These are phyloP conservation scores for Melikaiella ostensackeni DNA, from an alignment of 2,888 invertebrate species.

Conservation along the genomic window DNA sequence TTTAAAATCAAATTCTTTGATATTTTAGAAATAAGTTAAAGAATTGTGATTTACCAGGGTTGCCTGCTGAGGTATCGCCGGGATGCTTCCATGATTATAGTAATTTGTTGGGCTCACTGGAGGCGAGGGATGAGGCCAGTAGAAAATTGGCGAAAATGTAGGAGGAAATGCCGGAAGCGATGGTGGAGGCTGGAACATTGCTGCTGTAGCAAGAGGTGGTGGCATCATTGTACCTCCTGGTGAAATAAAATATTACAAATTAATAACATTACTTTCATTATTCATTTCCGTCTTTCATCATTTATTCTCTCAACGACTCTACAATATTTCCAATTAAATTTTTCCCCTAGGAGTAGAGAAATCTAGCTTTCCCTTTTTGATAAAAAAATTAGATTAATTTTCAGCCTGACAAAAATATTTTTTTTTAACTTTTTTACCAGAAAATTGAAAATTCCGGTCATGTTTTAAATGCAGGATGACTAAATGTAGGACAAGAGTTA, in stretches of 20 bases:
- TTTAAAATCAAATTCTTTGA: not conserved
- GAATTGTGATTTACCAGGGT: constrained; percentile 59
- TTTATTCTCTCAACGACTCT: not conserved
- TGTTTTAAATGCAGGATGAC: constrained; percentile 59
- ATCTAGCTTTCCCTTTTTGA: not conserved
- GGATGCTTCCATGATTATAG: constrained; percentile 81
- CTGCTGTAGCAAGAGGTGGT: constrained; percentile 77
- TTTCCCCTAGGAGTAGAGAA: not conserved
- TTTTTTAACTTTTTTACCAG: not conserved
- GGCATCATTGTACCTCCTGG: constrained; percentile 82
- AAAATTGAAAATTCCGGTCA: constrained; percentile 36
- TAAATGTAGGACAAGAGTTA: constrained; percentile 46
- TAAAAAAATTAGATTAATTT: not conserved
- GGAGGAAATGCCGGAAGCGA: constrained; percentile 81
- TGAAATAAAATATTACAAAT: constrained; percentile 58
- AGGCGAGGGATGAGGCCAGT: constrained; percentile 97
- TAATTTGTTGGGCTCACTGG: constrained; percentile 95
- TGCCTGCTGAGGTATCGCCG: constrained; percentile 70
- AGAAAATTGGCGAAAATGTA: constrained; percentile 83
- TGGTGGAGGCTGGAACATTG: constrained; percentile 79
- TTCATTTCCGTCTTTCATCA: not conserved
- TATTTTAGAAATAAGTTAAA: not conserved
- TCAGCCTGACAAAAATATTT: not conserved
- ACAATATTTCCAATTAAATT: not conserved
- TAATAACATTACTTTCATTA: not conserved